These are phyloP conservation scores for Parauchenoglanis ngamensis DNA, from an alignment of 2,797 vertebrate species.

Conservation along the genomic window DNA sequence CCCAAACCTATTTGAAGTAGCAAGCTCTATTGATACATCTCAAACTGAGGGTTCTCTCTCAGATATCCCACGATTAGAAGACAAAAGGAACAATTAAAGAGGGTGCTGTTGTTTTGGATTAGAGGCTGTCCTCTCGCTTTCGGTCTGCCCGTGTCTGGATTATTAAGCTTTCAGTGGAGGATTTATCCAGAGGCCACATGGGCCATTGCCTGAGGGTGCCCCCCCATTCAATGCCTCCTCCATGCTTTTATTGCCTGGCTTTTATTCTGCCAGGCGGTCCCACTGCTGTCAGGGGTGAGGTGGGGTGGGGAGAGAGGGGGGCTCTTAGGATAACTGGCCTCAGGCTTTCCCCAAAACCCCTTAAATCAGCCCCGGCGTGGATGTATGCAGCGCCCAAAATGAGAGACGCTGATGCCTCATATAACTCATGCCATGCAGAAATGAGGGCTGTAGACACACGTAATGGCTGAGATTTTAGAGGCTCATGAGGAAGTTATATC, in stretches of 20 bases:
- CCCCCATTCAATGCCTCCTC: conserved; percentile 74
- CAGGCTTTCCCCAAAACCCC: conserved; percentile 78
- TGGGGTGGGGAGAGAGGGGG: conserved; percentile 59
- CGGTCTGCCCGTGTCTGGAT: conserved; percentile 79
- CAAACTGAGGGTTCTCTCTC: conserved; percentile 68
- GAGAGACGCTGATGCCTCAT: conserved; percentile 58
- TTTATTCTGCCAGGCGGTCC: conserved; percentile 84
- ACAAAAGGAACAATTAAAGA: conserved; percentile 73
- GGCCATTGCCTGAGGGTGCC: conserved; percentile 83
- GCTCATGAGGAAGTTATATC: conserved; percentile 34
- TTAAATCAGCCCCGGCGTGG: conserved; percentile 78
- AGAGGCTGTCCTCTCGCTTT: conserved; percentile 68
- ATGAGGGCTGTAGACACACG: conserved; percentile 64
- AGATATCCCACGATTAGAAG: conserved; percentile 66
- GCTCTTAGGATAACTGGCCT: conserved; percentile 84
- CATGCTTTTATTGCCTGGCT: conserved; percentile 79
- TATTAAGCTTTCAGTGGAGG: conserved; percentile 85
- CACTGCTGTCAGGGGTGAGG: conserved; percentile 72
- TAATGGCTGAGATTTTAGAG: conserved; percentile 45
- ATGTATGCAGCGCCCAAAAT: conserved; percentile 58
- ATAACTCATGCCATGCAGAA: conserved; percentile 70
- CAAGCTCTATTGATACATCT: conserved; percentile 62
- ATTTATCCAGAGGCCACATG: conserved; percentile 86
- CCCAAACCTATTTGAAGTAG: conserved; percentile 51
- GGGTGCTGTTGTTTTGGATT: conserved; percentile 77